These are phyloP conservation scores for Nymphalis c-album DNA, from an alignment of 2,888 invertebrate genomes.

Conservation along the genomic window DNA sequence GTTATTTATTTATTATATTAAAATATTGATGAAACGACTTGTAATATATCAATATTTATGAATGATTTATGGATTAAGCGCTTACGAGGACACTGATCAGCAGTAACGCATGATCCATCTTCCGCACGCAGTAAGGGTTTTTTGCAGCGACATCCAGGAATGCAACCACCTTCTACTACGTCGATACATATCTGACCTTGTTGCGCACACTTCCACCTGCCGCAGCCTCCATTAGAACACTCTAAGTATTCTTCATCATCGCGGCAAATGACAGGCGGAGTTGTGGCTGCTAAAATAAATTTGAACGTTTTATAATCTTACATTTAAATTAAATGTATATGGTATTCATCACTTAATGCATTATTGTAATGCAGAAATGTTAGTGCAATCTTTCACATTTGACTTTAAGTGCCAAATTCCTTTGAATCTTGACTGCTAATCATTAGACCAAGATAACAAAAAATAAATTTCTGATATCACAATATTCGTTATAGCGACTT, in stretches of 20 bases:
- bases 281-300: not conserved
- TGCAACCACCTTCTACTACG: constrained; percentile 38
- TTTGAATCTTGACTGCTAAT: no score
- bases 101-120: constrained; percentile 47
- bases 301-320: no score
- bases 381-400: no score
- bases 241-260: constrained; percentile 42
- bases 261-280: constrained; percentile 13
- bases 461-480: no score
- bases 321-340: no score
- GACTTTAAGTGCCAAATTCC: no score
- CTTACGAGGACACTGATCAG: constrained; percentile 44
- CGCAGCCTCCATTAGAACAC: constrained; percentile 50
- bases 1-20: no score
- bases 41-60: not conserved
- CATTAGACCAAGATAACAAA: no score
- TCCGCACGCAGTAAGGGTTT: constrained; percentile 39
- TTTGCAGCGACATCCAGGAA: constrained; percentile 46
- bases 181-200: constrained; percentile 45
- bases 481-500: no score
- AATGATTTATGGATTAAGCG: not conserved
- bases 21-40: not conserved
- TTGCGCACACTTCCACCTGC: constrained; percentile 45
- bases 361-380: no score
- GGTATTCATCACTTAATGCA: no score